These are phyloP conservation scores for Melieria picta DNA, from an alignment of 2,888 invertebrate genomes.

Conservation along the genomic window DNA sequence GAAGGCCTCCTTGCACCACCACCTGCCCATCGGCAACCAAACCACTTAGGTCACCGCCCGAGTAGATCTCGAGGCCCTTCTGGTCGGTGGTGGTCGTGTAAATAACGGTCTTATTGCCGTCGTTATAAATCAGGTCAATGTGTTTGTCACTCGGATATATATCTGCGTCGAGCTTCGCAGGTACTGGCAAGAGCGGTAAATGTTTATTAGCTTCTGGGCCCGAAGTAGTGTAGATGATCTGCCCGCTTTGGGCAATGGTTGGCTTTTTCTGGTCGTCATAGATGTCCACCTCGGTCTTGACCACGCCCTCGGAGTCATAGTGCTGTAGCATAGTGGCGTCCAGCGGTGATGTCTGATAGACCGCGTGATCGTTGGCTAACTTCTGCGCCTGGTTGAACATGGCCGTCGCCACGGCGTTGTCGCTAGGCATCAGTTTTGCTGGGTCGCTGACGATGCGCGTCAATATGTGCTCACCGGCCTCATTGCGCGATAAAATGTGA, in stretches of 20 bases:
- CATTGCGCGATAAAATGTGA: slow-evolving; percentile 65
- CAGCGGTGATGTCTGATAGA: slow-evolving; percentile 64
- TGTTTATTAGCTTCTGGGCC: slow-evolving; percentile 65
- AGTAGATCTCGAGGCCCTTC: slow-evolving; percentile 78
- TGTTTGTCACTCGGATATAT: slow-evolving; percentile 69
- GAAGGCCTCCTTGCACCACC: slow-evolving; percentile 65
- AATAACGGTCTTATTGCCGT: slow-evolving; percentile 85
- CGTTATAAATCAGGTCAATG: slow-evolving; percentile 85
- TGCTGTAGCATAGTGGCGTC: slow-evolving; percentile 65
- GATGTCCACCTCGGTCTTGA: slow-evolving; percentile 63
- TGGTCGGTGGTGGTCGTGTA: slow-evolving; percentile 82
- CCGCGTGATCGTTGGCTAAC: slow-evolving; percentile 58
- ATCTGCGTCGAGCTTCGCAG: slow-evolving; percentile 60
- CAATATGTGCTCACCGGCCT: slow-evolving; percentile 66
- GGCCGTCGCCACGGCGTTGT: slow-evolving; percentile 62
- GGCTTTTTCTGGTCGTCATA: slow-evolving; percentile 64
- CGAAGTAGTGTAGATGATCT: slow-evolving; percentile 66
- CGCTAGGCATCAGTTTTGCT: slow-evolving; percentile 64
- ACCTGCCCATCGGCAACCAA: slow-evolving; percentile 65
- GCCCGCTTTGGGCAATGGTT: slow-evolving; percentile 46
- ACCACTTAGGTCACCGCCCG: slow-evolving; percentile 63
- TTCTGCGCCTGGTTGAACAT: slow-evolving; percentile 65
- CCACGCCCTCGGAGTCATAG: slow-evolving; percentile 59
- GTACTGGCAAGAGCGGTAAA: slow-evolving; percentile 62
- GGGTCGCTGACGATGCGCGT: slow-evolving; percentile 66